Evolutionary conservation across 2,113 vertebrate species (phyloP).

Genomic region (Eonycteris spelaea): DNA sequence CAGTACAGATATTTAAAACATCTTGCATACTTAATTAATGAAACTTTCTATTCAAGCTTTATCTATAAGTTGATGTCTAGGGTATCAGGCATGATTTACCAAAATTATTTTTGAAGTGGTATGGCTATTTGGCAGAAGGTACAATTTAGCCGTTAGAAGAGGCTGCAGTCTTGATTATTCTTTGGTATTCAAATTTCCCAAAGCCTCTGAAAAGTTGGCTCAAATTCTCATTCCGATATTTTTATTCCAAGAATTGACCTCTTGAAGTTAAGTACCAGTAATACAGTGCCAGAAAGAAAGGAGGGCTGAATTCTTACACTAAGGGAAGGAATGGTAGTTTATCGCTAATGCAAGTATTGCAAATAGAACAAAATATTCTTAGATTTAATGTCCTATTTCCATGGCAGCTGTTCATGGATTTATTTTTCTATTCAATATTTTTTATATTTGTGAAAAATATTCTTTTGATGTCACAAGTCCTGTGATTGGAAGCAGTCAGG

Average conservation of each 20-base stretch:
- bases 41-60: neutral
- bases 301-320: neutral
- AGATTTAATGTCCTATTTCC: neutral
- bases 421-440: neutral
- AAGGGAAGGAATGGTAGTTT: neutral
- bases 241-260: neutral
- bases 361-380: neutral
- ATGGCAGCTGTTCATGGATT: neutral
- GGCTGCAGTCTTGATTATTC: neutral
- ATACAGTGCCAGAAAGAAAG: neutral
- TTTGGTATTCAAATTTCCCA: neutral
- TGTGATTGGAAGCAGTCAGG: neutral
- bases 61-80: neutral
- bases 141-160: neutral
- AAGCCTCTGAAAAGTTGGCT: neutral
- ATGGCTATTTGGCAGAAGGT: neutral
- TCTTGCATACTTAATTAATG: neutral
- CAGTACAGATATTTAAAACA: neutral
- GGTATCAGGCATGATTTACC: neutral
- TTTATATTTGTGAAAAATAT: neutral
- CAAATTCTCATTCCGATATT: neutral
- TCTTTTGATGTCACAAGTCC: neutral
- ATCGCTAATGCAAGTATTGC: neutral
- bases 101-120: neutral
- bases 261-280: neutral